Conservation (phyloP, 2,888 invertebrate species). For the Oegoconia quadripuncta region DNA sequence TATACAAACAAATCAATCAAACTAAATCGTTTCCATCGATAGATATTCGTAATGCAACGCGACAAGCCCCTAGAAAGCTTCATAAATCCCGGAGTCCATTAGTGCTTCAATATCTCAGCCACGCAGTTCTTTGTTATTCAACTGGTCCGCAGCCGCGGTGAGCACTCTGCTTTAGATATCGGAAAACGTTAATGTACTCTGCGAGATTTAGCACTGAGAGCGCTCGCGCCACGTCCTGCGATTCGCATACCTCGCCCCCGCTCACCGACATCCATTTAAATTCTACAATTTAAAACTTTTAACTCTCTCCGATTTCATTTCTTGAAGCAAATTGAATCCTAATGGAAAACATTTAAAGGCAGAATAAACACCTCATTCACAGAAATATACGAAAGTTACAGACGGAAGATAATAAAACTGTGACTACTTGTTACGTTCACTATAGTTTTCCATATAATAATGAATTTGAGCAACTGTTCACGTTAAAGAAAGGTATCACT, state of each 20-base stretch:
- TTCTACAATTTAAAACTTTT: constrained; percentile 23
- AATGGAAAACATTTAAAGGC: too few relatives aligned
- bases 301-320: constrained; percentile 12
- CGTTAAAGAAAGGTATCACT: too few relatives aligned
- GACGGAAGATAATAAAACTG: too few relatives aligned
- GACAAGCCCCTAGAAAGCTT: constrained; percentile 46
- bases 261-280: constrained; percentile 23
- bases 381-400: too few relatives aligned
- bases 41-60: constrained; percentile 6
- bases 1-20: neutral
- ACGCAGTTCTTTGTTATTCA: constrained; percentile 74
- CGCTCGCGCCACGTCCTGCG: constrained; percentile 31
- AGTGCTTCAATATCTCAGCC: constrained; percentile 64
- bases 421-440: too few relatives aligned
- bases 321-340: too few relatives aligned
- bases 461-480: too few relatives aligned
- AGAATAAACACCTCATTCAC: too few relatives aligned
- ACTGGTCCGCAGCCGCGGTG: constrained; percentile 54
- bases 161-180: constrained; percentile 69
- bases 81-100: constrained; percentile 67
- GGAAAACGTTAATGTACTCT: constrained; percentile 73
- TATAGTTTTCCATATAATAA: too few relatives aligned
- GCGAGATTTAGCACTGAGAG: constrained; percentile 59
- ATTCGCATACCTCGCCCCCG: constrained; percentile 26
- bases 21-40: neutral